Conservation (phyloP, 1,140 invertebrate species). For the Piezodorus guildinii region DNA sequence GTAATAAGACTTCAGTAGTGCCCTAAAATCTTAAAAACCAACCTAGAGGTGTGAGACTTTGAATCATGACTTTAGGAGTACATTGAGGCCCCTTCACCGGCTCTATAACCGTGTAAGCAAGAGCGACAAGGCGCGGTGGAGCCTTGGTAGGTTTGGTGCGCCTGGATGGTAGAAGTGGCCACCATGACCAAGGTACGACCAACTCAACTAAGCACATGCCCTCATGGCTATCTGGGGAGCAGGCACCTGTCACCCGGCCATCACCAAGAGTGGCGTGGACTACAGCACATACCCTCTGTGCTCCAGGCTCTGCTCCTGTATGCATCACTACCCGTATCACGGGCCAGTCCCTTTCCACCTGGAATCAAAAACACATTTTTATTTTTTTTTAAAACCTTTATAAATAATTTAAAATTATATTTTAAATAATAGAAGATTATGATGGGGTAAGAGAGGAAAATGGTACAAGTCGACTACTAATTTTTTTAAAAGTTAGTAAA, state of each 20-base stretch:
- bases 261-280: slow-evolving; percentile 52
- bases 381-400: too few relatives aligned
- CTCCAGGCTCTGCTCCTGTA: slow-evolving; percentile 64
- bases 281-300: slow-evolving; percentile 57
- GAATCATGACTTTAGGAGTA: slow-evolving; percentile 59
- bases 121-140: slow-evolving; percentile 56
- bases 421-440: too few relatives aligned
- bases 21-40: background rate
- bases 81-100: slow-evolving; percentile 46
- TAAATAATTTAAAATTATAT: too few relatives aligned
- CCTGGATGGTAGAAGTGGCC: slow-evolving; percentile 52
- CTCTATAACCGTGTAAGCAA: slow-evolving; percentile 72
- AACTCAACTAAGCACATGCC: slow-evolving; percentile 74
- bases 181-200: slow-evolving; percentile 74
- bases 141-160: slow-evolving; percentile 41
- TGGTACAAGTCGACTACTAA: too few relatives aligned
- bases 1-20: too few relatives aligned
- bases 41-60: slow-evolving; percentile 50
- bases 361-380: background rate
- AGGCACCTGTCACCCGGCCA: slow-evolving; percentile 56
- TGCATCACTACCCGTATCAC: slow-evolving; percentile 81
- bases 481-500: too few relatives aligned
- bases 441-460: too few relatives aligned
- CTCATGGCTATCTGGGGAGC: slow-evolving; percentile 76
- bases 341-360: slow-evolving; percentile 55